Evolutionary conservation across 2,797 vertebrate species (phyloP).

Genomic region (Alectoris magna): DNA sequence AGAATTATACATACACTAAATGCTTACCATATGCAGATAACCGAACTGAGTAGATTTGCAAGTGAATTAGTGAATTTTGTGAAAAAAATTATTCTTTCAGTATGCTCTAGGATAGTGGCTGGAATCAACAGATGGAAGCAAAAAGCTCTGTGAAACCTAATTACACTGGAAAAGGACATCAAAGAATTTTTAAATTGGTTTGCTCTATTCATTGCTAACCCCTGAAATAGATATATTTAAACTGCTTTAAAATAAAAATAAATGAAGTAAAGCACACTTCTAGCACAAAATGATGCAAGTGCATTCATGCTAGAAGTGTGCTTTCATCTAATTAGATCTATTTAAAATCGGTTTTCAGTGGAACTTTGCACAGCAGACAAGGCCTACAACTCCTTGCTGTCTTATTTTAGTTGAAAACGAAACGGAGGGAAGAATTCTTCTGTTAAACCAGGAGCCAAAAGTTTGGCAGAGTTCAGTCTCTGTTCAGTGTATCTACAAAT

Average conservation of each 20-base stretch:
- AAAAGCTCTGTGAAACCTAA: background rate
- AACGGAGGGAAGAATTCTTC: conserved; percentile 19
- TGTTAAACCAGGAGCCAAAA: conserved; percentile 17
- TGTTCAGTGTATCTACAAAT: conserved; percentile 47
- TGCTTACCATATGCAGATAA: conserved; percentile 13
- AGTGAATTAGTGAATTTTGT: background rate
- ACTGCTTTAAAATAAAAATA: conserved; percentile 17
- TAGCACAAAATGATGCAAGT: background rate
- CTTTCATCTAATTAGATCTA: conserved; percentile 14
- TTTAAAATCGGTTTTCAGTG: conserved; percentile 17
- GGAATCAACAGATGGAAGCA: conserved; percentile 10
- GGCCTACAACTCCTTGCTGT: background rate
- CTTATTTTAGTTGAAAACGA: background rate
- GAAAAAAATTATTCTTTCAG: background rate
- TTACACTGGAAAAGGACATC: background rate
- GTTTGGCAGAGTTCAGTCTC: conserved; percentile 8
- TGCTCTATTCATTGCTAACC: background rate
- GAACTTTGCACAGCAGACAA: background rate
- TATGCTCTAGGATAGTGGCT: background rate
- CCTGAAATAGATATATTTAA: conserved; percentile 7
- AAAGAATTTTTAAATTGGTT: conserved; percentile 15
- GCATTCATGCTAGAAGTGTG: background rate
- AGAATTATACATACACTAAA: background rate
- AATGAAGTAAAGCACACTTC: background rate
- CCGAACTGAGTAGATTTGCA: conserved; percentile 5